Conservation (phyloP, 2,888 invertebrate genomes). For the Tetramorium bicarinatum region DNA sequence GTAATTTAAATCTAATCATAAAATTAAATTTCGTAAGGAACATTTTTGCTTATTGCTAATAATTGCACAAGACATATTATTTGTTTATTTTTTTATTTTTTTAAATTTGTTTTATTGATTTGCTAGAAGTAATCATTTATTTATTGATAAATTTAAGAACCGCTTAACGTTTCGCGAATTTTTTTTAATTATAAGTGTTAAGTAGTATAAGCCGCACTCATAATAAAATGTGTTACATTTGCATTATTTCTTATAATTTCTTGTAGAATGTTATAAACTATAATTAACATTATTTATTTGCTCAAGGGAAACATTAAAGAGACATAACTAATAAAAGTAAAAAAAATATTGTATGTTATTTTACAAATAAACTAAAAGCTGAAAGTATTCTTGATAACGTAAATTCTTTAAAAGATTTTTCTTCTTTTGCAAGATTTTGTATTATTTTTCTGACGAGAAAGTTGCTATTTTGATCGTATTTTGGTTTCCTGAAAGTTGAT, state of each 20-base stretch:
- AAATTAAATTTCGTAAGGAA: neutral
- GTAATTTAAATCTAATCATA: slow-evolving; percentile 61
- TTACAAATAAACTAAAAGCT: neutral
- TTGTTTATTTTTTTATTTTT: neutral
- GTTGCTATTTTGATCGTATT: neutral
- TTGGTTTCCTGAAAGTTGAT: neutral
- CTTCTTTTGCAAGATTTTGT: neutral
- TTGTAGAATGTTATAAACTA: neutral
- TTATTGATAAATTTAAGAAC: too few species aligned
- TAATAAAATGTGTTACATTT: neutral
- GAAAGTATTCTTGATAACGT: neutral
- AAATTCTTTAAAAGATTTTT: neutral
- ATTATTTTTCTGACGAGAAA: neutral
- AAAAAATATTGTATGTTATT: neutral
- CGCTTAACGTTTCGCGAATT: neutral
- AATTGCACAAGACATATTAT: neutral
- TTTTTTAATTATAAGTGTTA: neutral
- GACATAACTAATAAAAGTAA: neutral
- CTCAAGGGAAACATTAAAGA: neutral
- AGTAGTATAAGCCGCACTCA: too few species aligned
- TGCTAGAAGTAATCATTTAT: neutral
- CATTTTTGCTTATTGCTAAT: neutral
- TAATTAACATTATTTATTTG: neutral
- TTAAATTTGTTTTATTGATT: neutral
- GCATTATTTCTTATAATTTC: neutral